Base-by-base conservation (phyloP, 2,113 vertebrate genomes). In the Lontra canadensis region DNA sequence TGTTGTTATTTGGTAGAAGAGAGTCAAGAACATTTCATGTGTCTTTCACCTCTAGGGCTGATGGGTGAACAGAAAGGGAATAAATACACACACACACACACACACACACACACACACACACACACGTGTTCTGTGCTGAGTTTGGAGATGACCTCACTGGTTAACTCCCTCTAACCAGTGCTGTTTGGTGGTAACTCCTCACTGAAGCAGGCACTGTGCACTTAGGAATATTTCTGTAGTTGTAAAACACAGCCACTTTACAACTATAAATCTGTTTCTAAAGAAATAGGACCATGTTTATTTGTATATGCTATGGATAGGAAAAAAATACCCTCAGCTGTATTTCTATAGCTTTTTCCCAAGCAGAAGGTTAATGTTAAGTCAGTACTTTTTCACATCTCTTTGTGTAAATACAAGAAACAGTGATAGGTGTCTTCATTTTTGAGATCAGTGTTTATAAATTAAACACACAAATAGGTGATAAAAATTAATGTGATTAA, bases 361-460 rank as follows among this genome's bases (percentile, higher is more conserved):
- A 97, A 89, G 49, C 59, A 76, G 94, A 59, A 96, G 81, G 10
- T 61, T 87, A 26, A 47, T 36, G 34, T 31, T 57, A 71, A 82
- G 36, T 96, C 78, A 96, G 88, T 96, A 49, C 86, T 97, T 73
- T 44, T 47, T 86, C 80, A 81, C 73, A 59, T 85, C 39, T 11
- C 44, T 97, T 73, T 96, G 90, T 96, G 49, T 81, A 93, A 81
- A 49, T 79, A 91, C 83, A 82, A 73, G 65, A 83, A 86, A 36
- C 31, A 12, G 15, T 2, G 9, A 5, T 26, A 12, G 55, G 18
- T 7, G 81, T 82, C 88, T 95, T 82, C 65, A n/a, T 97, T 98
- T 98, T 98, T 98, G 67, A 95, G 57, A 89, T 97, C 95, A 94
- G 49, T 96, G 92, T 95, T 95, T 98, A 55, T 95, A 97, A 83